Conservation (phyloP, 2,888 invertebrate species). For the Sphinx pinastri region DNA sequence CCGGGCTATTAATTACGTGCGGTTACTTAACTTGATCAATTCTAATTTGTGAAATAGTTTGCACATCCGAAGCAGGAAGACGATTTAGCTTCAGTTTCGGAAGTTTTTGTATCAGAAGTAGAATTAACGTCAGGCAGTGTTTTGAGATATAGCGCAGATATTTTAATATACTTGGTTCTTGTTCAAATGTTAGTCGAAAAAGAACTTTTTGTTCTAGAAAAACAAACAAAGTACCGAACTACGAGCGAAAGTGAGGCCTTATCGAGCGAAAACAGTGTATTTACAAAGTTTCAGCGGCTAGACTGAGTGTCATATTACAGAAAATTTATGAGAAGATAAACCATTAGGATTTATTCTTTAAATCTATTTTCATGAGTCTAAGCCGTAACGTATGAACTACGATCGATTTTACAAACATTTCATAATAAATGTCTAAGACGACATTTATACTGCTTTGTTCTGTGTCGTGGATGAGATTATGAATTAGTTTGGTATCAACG, state of each 20-base stretch:
- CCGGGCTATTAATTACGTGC: slow-evolving; percentile 71
- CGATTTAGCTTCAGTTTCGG: background rate
- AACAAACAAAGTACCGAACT: background rate
- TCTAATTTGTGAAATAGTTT: slow-evolving; percentile 51
- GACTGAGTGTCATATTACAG: slow-evolving; percentile 4
- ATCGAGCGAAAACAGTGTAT: slow-evolving; percentile 10
- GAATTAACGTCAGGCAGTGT: background rate
- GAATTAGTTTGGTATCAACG: no score
- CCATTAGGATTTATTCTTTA: slow-evolving; percentile 16
- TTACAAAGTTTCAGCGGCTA: slow-evolving; percentile 11
- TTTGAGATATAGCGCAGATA: background rate
- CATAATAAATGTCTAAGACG: no score
- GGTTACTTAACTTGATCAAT: slow-evolving; percentile 79
- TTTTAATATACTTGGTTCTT: no score
- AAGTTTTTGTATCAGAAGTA: background rate
- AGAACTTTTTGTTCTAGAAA: background rate
- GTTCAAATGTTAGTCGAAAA: no score
- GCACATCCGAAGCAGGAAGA: slow-evolving; percentile 6
- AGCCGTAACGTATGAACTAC: background rate
- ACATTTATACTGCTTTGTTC: no score
- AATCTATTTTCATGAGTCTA: slow-evolving; percentile 2
- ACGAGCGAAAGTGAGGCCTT: background rate
- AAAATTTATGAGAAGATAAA: slow-evolving; percentile 17
- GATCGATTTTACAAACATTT: background rate
- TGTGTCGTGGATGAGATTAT: no score